phyloP scores from a whole-genome alignment of 2,888 invertebrate species.

The Cantharis nigra region DNA sequence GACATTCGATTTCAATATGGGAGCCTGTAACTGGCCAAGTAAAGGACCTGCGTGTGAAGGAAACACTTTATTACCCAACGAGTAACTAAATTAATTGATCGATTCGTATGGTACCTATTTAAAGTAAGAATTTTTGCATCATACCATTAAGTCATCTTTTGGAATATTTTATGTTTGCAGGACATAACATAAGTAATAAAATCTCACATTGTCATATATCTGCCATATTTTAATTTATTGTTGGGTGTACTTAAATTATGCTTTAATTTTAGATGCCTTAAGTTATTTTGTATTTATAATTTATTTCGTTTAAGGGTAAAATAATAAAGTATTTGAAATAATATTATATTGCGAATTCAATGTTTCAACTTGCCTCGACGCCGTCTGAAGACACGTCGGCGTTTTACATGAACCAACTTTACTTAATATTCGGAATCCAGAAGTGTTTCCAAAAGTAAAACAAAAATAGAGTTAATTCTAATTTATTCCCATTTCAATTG shows the following conservation, averaged over 20 bases:
- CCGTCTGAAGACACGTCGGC: no score
- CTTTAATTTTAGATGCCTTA: background rate
- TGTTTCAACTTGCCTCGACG: no score
- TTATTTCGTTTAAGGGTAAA: background rate
- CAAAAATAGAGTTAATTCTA: background rate
- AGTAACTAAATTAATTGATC: conserved; percentile 33
- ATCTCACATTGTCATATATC: background rate
- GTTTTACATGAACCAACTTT: no score
- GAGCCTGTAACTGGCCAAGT: conserved; percentile 84
- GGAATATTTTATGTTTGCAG: background rate
- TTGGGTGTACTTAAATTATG: background rate
- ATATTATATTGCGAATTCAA: background rate
- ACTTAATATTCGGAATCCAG: no score
- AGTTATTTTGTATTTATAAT: background rate
- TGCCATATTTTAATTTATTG: background rate
- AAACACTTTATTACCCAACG: conserved; percentile 60
- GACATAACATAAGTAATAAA: background rate
- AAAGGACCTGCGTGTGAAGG: conserved; percentile 78
- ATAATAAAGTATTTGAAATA: background rate
- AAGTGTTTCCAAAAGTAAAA: background rate
- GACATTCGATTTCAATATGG: conserved; percentile 73
- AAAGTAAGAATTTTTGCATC: background rate
- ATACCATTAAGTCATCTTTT: background rate
- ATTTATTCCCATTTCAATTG: background rate
- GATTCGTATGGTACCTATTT: background rate